Evolutionary conservation across 2,797 vertebrate species (phyloP).

Genomic region (Australoheros facetus): DNA sequence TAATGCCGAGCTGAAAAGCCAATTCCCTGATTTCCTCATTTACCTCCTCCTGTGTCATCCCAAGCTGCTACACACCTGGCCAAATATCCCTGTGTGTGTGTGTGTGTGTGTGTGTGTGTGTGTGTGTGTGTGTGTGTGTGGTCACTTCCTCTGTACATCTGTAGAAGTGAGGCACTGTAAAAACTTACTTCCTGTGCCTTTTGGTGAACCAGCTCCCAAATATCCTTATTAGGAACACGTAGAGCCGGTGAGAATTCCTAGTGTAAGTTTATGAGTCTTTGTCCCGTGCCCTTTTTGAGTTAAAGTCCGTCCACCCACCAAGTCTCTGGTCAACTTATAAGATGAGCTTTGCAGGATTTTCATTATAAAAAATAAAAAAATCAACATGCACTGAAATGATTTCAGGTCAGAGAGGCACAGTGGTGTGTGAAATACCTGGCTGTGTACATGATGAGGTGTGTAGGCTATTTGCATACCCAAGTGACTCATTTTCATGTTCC

Average conservation of each 20-base stretch:
- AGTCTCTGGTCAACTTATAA: constrained; percentile 16
- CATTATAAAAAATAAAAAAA: background rate
- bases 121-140: background rate
- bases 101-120: background rate
- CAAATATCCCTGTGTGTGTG: background rate
- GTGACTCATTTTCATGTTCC: background rate
- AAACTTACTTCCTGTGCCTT: constrained; percentile 62
- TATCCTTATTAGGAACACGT: constrained; percentile 79
- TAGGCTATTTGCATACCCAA: background rate
- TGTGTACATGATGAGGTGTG: background rate
- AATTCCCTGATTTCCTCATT: constrained; percentile 55
- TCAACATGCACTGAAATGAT: background rate
- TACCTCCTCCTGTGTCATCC: constrained; percentile 10
- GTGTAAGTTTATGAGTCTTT: constrained; percentile 63
- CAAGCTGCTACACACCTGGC: constrained; percentile 21
- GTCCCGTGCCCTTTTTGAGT: constrained; percentile 71
- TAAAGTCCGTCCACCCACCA: constrained; percentile 54
- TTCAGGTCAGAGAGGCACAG: background rate
- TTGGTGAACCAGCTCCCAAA: constrained; percentile 56
- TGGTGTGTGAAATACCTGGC: background rate
- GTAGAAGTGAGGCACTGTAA: constrained; percentile 44
- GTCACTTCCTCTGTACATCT: constrained; percentile 68
- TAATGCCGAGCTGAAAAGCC: constrained; percentile 42
- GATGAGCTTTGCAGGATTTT: background rate
- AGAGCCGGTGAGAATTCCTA: constrained; percentile 60